Conservation (phyloP, 2,113 vertebrate genomes). For the Phrynosoma platyrhinos region DNA sequence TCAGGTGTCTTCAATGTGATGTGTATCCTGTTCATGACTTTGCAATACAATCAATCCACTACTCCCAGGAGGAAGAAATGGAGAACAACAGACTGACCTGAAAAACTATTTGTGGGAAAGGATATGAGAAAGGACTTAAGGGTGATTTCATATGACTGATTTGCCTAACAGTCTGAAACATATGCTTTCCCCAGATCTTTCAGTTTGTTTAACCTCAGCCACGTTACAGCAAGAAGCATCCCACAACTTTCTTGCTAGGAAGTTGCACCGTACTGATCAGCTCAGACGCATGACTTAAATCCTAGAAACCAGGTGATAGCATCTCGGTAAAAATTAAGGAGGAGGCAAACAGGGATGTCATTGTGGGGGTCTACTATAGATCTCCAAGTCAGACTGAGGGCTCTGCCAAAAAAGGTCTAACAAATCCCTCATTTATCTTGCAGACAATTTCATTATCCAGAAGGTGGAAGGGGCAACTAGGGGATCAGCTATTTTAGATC, state of each 20-base stretch:
- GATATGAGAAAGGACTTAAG: not conserved
- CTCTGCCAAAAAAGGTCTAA: too few species aligned
- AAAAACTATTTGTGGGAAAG: slow-evolving; percentile 17
- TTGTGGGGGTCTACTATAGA: too few species aligned
- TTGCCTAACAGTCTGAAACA: not conserved
- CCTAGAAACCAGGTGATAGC: not conserved
- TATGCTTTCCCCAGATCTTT: rapidly evolving
- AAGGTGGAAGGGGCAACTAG: too few species aligned
- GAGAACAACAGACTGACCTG: slow-evolving; percentile 56
- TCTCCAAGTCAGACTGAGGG: too few species aligned
- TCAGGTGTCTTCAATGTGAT: slow-evolving; percentile 54
- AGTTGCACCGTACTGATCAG: not conserved
- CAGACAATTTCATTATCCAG: too few species aligned
- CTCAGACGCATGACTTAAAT: not conserved
- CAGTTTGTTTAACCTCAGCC: not conserved
- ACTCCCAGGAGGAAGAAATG: slow-evolving; percentile 43
- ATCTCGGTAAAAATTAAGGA: too few species aligned
- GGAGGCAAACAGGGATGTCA: too few species aligned
- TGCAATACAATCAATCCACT: slow-evolving; percentile 42
- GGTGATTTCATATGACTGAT: not conserved
- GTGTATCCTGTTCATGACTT: slow-evolving; percentile 52
- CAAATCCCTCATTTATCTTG: too few species aligned
- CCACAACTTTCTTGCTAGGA: not conserved
- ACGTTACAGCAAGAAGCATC: not conserved
- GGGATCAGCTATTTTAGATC: too few species aligned